Base-by-base conservation (phyloP, 2,797 vertebrate genomes). In the Mormyrus proboscirostris region DNA sequence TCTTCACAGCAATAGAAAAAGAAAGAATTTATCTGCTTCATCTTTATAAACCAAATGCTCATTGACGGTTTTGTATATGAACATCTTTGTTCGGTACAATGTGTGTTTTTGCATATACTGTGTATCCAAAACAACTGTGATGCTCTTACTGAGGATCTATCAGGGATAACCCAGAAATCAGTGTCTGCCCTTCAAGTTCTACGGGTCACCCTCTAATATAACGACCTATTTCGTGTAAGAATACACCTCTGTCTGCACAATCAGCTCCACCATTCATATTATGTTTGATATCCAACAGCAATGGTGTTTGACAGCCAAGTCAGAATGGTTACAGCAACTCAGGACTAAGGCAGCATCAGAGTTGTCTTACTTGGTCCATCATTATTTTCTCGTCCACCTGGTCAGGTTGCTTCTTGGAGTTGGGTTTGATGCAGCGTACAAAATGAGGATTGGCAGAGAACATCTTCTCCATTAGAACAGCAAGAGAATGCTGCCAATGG, bases 371-470 rank as follows among this genome's bases (percentile, higher is more conserved):
- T 94, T 96, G 96, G 90, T 94, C 93, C 93, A 95, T 93, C 84
- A 96, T 90, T 62, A 95, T 57, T 22, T 95, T 91, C 85, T 25
- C 91, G 90, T 96, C 95, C 90, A 96, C 88, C 49, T 93, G 90
- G 53, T 92, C 91, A 0, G 95, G 95, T n/a, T 93, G 89, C 90
- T 96, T 96, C 91, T 90, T 93, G 29, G 83, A 90, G 91, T 96
- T 96, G 69, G 96, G 95, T 90, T 96, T 96, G 91, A 96, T 94
- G 90, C 96, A 96, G 53, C 95, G 94, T 25, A 96, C 94, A 9
- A 96, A 96, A 89, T 96, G 95, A 0, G 95, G 96, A 69, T 91
- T 93, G 19, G 95, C 95, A 1, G 93, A 94, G 89, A 95, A 95
- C 95, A 96, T 94, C 91, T 91, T 96, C 92, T 96, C 95, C 95